Base-by-base conservation (phyloP, 2,888 invertebrate species). In the Vesta saturnalis region DNA sequence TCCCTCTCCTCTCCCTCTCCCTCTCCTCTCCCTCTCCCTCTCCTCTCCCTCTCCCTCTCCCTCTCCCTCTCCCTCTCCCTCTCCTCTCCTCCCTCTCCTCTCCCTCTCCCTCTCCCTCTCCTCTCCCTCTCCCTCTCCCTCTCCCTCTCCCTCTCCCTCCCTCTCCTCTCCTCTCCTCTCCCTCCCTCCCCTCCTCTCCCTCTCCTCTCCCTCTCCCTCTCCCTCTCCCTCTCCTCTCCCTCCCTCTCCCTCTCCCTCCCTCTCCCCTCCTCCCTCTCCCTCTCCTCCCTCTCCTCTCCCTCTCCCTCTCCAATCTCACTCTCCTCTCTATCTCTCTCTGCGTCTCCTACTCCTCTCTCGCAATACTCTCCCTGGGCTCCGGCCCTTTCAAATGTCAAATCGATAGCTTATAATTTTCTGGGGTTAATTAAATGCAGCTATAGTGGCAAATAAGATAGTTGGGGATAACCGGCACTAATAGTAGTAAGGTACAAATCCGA, bases 241-340 rank as follows among this genome's bases (percentile, higher is more conserved):
- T 10, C 10, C 30, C 30, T 10, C 30, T 10, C 47, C 16, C 47
- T 47, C 12, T 47, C 14, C 12, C 12, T 47, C 14, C 12, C 47
- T n/a, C 47, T n/a, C 12, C 16, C 47, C 12, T n/a, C 14, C 16
- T 47, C 12, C 12, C 47, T n/a, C 47, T n/a, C 47, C 12, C 47
- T n/a, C 47, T n/a, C 47, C 47, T n/a, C 47, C 16, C 47, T n/a
- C 47, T 47, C 47, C 12, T 47, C 47, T 47, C 47, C 16, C 47
- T n/a, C 47, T n/a, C 47, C 16, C 16, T 47, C 47, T n/a, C 47
- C 47, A 16, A n/a, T 47, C 12, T n/a, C 47, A 47, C 47, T 47
- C 47, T n/a, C 47, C n/a, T n/a, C n/a, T n/a, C n/a, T n/a, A n/a
- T n/a, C n/a, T n/a, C n/a, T n/a, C n/a, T n/a, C n/a, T n/a, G n/a